Percentiles rank a stretch among this genome's conserved stretches.
Evolutionary conservation across 2,797 vertebrate species (phyloP).

Genomic region (Channallabes apus): DNA sequence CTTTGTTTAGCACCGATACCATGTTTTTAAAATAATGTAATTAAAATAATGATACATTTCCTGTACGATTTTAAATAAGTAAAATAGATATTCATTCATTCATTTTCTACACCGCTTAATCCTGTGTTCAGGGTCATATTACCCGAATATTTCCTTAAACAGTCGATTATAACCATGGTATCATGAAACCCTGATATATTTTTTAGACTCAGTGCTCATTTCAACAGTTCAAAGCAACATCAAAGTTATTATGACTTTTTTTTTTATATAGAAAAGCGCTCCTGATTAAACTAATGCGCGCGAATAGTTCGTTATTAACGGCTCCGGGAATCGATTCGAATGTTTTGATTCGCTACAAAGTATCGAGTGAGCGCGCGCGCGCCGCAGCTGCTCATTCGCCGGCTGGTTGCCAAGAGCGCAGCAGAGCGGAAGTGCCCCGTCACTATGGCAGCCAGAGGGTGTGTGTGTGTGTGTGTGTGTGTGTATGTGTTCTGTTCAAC

Average conservation of each 20-base stretch:
- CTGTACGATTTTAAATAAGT: too few relatives aligned
- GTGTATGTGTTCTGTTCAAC: constrained; percentile 1
- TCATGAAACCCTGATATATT: background rate
- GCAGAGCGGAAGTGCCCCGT: constrained; percentile 55
- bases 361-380: background rate
- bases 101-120: too few relatives aligned
- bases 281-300: background rate
- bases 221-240: background rate
- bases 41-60: too few relatives aligned
- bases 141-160: background rate
- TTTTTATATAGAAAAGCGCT: background rate
- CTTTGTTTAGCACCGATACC: too few relatives aligned
- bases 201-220: background rate
- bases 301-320: background rate
- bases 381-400: background rate
- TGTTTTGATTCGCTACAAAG: background rate
- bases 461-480: constrained; percentile 27
- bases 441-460: constrained; percentile 55
- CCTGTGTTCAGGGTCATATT: too few relatives aligned
- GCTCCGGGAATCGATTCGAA: background rate
- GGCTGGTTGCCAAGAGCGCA: constrained; percentile 41
- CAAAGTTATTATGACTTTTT: background rate
- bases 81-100: too few relatives aligned
- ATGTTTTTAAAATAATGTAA: too few relatives aligned
- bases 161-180: background rate